Conservation (phyloP, 23 tunicate genomes). For the Oikopleura dioica region DNA sequence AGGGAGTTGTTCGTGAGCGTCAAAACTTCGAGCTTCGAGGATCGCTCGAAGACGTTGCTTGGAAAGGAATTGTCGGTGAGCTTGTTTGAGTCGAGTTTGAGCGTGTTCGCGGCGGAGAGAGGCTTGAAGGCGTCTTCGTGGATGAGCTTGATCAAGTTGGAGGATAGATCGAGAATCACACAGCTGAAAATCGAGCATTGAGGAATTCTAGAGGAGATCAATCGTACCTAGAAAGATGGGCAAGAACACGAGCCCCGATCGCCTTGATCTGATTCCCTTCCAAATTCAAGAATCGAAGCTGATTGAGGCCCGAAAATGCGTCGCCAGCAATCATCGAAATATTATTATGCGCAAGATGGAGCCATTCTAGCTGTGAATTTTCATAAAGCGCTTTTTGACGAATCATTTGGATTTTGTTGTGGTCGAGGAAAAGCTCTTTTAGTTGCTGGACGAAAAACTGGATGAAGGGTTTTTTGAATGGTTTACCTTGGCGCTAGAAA, state of each 20-base stretch:
- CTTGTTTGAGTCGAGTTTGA: background rate
- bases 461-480: too few relatives aligned
- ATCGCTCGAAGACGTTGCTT: too few relatives aligned
- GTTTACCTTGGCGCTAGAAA: background rate
- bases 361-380: conserved; percentile 1
- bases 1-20: background rate
- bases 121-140: background rate
- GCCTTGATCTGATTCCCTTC: conserved; percentile 2
- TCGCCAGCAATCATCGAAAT: conserved; percentile 8
- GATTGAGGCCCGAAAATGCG: background rate
- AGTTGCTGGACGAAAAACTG: too few relatives aligned
- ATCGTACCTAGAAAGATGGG: background rate
- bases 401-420: background rate
- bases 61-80: too few relatives aligned
- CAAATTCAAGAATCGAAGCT: background rate
- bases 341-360: conserved; percentile 4
- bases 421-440: background rate
- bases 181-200: too few relatives aligned
- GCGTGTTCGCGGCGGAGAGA: background rate
- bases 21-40: background rate
- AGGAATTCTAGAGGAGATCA: too few relatives aligned
- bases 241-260: background rate
- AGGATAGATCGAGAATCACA: background rate
- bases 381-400: conserved; percentile 2
- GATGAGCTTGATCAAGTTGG: background rate